Evolutionary conservation across 2,797 vertebrate genomes (phyloP), one percentile per base, ranked within the genome.

Genomic region (Phalloptychus januarius): DNA sequence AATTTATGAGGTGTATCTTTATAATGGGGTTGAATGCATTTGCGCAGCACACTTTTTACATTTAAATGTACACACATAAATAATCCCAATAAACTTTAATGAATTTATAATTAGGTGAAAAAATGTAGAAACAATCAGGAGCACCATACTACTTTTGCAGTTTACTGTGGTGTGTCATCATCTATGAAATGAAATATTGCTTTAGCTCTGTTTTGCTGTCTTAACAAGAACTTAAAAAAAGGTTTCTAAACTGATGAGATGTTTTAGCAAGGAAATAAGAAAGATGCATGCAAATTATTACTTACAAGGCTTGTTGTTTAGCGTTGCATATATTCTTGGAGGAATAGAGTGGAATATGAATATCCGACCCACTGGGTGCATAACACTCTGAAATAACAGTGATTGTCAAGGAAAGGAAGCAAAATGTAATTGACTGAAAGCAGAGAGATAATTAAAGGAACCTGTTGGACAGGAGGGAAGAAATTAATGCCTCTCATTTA

Each of bases 341-440:
- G 81, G 73, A 76, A 44, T 71, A 28, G 56, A 74, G 81, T 80
- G 70, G 89, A 91, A 88, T 90, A 91, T 91, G 78, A 90, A 85
- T 88, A 91, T 91, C 85, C 80, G 89, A 85, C 81, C 92, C 92
- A 92, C 85, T 82, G 90, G 88, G 93, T 93, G 92, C 91, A 88
- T 90, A 92, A 91, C 91, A 91, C 90, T 95, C 90, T 91, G 94
- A 96, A 96, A 96, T 96, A 96, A 95, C 93, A 92, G 90, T 88
- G 90, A 96, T 95, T 95, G 94, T 95, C 95, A 95, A 91, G 93
- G 89, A 95, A 95, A 94, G 95, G 95, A 95, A 95, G 94, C 93
- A 92, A 95, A 94, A 95, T 95, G 94, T 95, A 95, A 96, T 95
- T 95, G 95, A 95, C 94, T 96, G 93, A 95, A 95, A 95, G 93